A percentile compares a stretch with the other conserved stretches of the same genome.
phyloP scores from a whole-genome alignment of 2,113 vertebrate species.

The Ginglymostoma cirratum region DNA sequence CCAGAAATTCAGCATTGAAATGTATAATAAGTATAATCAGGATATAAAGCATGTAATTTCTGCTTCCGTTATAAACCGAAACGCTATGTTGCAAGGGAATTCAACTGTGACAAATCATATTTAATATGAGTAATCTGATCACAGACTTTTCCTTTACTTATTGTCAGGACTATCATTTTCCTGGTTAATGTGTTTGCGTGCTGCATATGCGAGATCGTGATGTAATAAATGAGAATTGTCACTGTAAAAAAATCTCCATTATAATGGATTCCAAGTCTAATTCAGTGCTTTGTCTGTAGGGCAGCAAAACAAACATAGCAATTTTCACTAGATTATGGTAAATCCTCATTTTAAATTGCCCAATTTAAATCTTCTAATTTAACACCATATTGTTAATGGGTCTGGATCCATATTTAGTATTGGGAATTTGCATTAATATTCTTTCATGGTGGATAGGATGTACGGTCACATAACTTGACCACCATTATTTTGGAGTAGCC shows the following conservation, averaged over 20 bases:
- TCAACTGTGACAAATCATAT: constrained; percentile 16
- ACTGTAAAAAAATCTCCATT: constrained; percentile 2
- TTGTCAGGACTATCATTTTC: neutral
- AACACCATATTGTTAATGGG: neutral
- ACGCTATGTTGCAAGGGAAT: neutral
- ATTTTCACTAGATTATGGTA: neutral
- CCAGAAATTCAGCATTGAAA: neutral
- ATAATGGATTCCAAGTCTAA: neutral
- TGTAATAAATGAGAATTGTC: neutral
- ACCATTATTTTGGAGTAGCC: too few relatives aligned
- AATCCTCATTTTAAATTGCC: neutral
- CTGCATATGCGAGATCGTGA: neutral
- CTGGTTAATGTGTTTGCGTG: neutral
- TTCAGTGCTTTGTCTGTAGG: neutral
- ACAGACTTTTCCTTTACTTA: neutral
- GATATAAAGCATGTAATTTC: neutral
- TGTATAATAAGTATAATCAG: neutral
- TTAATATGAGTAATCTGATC: constrained; percentile 16
- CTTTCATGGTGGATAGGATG: neutral
- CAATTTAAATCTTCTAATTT: neutral
- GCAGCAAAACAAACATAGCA: neutral
- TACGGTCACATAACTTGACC: neutral
- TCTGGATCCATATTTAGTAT: neutral
- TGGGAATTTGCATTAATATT: neutral
- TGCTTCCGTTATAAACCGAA: neutral